Percentiles rank a stretch among this genome's conserved stretches.
Conservation (phyloP, 2,113 vertebrate genomes). For the Tichodroma muraria region DNA sequence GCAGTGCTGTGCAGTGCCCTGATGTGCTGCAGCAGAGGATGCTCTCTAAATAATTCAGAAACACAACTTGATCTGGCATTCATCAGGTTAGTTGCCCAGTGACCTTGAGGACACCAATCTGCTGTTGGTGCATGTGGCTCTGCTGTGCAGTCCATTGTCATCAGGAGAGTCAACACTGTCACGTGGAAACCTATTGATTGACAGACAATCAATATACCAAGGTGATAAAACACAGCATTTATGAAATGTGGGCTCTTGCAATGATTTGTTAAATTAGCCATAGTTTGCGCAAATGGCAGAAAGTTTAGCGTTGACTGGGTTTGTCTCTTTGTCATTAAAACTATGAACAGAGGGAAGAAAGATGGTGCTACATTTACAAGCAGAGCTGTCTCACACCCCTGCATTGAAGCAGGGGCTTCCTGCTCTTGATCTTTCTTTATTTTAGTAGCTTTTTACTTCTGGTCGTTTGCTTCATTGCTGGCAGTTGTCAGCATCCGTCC, state of each 20-base stretch:
- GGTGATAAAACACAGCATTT: not conserved
- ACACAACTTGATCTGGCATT: conserved; percentile 35
- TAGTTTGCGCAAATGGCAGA: not conserved
- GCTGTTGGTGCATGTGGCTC: not conserved
- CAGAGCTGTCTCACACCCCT: not conserved
- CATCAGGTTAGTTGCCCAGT: not conserved
- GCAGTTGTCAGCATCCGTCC: conserved; percentile 1
- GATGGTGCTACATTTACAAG: not conserved
- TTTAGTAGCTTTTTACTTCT: not conserved
- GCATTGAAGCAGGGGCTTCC: not conserved
- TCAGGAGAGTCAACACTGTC: not conserved
- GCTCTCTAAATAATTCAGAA: conserved; percentile 62
- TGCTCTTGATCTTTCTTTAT: not conserved
- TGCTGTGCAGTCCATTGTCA: not conserved
- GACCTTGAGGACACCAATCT: not conserved
- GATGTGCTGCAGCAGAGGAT: not conserved
- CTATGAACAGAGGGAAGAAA: not conserved
- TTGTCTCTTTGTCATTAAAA: not conserved
- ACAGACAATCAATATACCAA: not conserved
- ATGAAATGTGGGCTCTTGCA: not conserved
- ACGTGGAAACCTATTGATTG: not conserved
- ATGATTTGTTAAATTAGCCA: not conserved
- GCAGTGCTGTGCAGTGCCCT: not conserved
- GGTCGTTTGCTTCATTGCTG: not conserved
- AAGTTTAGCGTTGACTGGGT: not conserved